Evolutionary conservation across 1,140 invertebrate species (phyloP).

Genomic region (Belonocnema kinseyi): DNA sequence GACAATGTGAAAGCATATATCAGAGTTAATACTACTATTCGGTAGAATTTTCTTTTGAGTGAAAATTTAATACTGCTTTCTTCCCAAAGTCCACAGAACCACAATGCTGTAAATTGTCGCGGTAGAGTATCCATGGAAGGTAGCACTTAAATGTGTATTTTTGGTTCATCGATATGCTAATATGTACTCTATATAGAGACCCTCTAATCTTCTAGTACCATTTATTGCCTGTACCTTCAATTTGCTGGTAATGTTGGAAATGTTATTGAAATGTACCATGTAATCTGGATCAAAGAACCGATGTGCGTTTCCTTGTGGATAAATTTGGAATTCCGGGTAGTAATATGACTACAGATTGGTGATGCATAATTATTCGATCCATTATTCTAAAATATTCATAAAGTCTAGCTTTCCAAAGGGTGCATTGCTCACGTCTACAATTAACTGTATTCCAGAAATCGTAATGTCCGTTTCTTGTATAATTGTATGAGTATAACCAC

Average conservation of each 20-base stretch:
- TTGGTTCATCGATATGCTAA: neutral
- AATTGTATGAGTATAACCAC: no score
- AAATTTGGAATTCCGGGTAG: neutral
- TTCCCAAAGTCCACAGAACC: constrained; percentile 12
- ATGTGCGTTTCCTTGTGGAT: neutral
- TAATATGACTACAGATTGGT: no score
- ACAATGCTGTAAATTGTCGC: neutral
- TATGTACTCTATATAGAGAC: no score
- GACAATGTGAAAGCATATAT: constrained; percentile 9
- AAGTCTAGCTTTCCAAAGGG: neutral
- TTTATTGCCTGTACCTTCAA: neutral
- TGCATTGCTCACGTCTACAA: neutral
- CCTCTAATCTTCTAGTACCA: neutral
- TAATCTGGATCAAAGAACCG: neutral
- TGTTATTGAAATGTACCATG: constrained; percentile 1
- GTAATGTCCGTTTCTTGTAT: no score
- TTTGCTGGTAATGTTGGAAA: neutral
- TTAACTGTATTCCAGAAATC: no score
- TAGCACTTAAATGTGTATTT: neutral
- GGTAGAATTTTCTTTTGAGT: neutral
- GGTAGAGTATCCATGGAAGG: constrained; percentile 6
- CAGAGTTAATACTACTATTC: neutral
- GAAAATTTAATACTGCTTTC: neutral
- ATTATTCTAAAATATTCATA: neutral
- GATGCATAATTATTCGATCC: neutral